Conservation (phyloP, 2,113 vertebrate genomes). For the Nettapus auritus region DNA sequence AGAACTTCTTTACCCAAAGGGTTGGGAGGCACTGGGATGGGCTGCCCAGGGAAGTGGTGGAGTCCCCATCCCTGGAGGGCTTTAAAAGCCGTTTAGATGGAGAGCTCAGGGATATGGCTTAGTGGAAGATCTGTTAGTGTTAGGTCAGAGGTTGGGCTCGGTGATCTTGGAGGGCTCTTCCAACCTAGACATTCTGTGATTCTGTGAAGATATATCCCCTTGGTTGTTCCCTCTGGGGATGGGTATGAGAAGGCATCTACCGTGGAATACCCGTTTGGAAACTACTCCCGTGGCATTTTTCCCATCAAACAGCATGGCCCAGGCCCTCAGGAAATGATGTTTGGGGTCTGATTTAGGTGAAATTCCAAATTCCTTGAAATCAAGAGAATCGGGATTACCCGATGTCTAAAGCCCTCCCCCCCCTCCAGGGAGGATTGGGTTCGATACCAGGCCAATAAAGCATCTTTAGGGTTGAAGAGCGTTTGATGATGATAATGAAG, state of each 20-base stretch:
- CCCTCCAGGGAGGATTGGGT: rapidly evolving
- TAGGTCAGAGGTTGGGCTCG: no score
- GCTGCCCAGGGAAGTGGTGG: no score
- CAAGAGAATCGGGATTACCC: not conserved
- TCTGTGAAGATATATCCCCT: not conserved
- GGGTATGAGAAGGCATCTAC: no score
- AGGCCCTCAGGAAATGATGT: rapidly evolving
- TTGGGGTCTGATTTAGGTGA: not conserved
- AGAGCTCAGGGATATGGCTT: no score
- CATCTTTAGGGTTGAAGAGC: not conserved
- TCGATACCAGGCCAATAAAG: not conserved
- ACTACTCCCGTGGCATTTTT: not conserved
- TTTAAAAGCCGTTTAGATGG: no score
- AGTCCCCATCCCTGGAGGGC: no score
- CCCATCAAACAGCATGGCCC: not conserved
- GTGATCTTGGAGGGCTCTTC: no score
- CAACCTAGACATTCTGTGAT: no score
- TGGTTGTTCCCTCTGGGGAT: not conserved
- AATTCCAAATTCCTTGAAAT: not conserved
- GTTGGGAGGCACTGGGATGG: no score
- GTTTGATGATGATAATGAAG: not conserved
- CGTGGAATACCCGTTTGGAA: not conserved
- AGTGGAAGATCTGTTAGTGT: no score
- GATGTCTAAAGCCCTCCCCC: not conserved
- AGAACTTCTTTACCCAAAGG: no score